Conservation (phyloP, 2,797 vertebrate species). For the Acrossocheilus wenchowensis region DNA sequence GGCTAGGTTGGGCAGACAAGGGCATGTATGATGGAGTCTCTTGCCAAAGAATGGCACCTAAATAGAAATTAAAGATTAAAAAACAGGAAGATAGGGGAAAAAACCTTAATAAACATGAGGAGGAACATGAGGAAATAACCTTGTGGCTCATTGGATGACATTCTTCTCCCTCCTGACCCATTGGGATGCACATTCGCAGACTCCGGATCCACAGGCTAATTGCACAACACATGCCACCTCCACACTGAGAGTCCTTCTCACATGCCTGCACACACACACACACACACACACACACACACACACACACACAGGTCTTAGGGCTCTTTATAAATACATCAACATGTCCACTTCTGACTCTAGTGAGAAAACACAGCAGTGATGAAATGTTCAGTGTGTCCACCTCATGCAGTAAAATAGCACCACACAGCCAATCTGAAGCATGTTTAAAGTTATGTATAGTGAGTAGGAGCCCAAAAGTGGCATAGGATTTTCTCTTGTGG, state of each 20-base stretch:
- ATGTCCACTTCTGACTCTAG: neutral
- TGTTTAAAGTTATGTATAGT: constrained; percentile 1
- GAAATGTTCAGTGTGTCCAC: neutral
- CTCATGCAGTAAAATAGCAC: neutral
- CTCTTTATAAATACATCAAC: constrained; percentile 14
- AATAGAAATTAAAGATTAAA: constrained; percentile 44
- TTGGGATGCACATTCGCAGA: constrained; percentile 89
- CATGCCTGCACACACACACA: constrained; percentile 83
- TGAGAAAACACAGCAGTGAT: neutral
- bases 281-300: constrained; percentile 62
- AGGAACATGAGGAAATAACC: constrained; percentile 72
- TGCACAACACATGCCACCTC: constrained; percentile 89
- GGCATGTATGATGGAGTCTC: constrained; percentile 89
- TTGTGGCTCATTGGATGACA: constrained; percentile 93
- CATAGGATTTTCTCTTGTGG: constrained; percentile 4
- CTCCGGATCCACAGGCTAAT: constrained; percentile 93
- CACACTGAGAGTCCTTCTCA: constrained; percentile 89
- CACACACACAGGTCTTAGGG: constrained; percentile 57
- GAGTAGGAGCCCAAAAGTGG: neutral
- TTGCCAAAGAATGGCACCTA: constrained; percentile 90
- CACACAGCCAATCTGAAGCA: neutral
- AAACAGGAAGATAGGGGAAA: neutral
- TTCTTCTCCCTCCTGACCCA: constrained; percentile 88
- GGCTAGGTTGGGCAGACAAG: constrained; percentile 85
- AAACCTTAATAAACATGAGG: neutral